Evolutionary conservation across 2,797 vertebrate species (phyloP).

Genomic region (Channallabes apus): DNA sequence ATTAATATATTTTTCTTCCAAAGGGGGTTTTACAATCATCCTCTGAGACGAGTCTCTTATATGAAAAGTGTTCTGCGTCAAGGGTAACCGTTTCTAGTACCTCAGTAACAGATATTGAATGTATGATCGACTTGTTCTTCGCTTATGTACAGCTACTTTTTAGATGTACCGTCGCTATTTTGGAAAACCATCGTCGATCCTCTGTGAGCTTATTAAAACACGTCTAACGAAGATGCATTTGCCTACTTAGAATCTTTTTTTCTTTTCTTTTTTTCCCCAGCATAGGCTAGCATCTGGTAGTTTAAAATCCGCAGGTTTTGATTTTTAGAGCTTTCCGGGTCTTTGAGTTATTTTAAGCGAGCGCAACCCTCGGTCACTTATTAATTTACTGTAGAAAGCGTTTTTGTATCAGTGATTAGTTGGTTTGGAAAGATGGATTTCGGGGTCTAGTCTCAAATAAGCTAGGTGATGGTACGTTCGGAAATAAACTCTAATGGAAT

Average conservation of each 20-base stretch:
- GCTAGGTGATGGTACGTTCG: slow-evolving; percentile 16
- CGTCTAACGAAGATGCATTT: background rate
- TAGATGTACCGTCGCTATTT: slow-evolving; percentile 67
- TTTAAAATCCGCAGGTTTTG: slow-evolving; percentile 20
- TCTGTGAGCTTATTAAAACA: slow-evolving; percentile 24
- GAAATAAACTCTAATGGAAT: slow-evolving; percentile 27
- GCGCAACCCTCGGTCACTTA: slow-evolving; percentile 56
- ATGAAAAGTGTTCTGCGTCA: slow-evolving; percentile 74
- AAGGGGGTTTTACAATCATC: slow-evolving; percentile 62
- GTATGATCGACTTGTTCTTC: slow-evolving; percentile 73
- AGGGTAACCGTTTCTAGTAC: slow-evolving; percentile 80
- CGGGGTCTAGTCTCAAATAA: slow-evolving; percentile 22
- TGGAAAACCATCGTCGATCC: slow-evolving; percentile 43
- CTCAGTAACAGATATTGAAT: slow-evolving; percentile 89
- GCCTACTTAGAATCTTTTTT: background rate
- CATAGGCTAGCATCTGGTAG: slow-evolving; percentile 33
- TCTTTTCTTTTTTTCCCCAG: background rate
- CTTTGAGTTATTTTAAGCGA: slow-evolving; percentile 51
- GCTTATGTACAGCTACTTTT: slow-evolving; percentile 77
- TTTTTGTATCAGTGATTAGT: background rate
- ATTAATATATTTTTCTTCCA: slow-evolving; percentile 69
- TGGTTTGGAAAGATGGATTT: background rate
- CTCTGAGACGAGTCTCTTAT: slow-evolving; percentile 64
- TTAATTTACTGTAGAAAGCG: background rate
- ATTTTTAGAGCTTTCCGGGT: slow-evolving; percentile 26